These are phyloP conservation scores for Sparus aurata DNA, from an alignment of 2,797 vertebrate species.

Conservation along the genomic window DNA sequence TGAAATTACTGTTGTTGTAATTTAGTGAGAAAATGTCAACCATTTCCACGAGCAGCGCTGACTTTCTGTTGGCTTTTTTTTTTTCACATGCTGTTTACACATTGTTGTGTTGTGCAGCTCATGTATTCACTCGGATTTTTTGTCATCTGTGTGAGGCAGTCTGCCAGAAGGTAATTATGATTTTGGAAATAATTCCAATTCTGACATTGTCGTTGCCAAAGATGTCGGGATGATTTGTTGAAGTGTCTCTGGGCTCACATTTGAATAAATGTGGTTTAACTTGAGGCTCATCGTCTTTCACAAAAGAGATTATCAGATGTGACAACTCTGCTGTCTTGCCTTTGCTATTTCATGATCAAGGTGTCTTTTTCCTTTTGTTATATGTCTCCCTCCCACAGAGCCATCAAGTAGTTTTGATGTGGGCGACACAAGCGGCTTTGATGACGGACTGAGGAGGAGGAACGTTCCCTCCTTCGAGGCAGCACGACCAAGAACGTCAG, in stretches of 20 bases:
- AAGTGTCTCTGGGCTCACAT: not conserved
- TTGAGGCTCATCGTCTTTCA: slow-evolving; percentile 34
- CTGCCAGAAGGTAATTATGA: slow-evolving; percentile 52
- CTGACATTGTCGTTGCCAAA: slow-evolving; percentile 34
- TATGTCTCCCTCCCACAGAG: slow-evolving; percentile 40
- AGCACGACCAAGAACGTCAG: slow-evolving; percentile 74
- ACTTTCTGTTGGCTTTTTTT: slow-evolving; percentile 26
- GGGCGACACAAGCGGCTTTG: slow-evolving; percentile 53
- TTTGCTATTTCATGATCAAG: slow-evolving; percentile 3
- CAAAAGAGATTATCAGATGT: not conserved
- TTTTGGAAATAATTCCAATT: slow-evolving; percentile 30
- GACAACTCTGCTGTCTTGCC: slow-evolving; percentile 3
- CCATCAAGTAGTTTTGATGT: slow-evolving; percentile 50
- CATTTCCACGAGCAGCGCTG: slow-evolving; percentile 36
- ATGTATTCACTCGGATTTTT: slow-evolving; percentile 31
- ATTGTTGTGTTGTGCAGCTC: slow-evolving; percentile 23
- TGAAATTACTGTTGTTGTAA: slow-evolving; percentile 73
- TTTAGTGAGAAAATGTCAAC: slow-evolving; percentile 63
- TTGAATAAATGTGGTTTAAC: slow-evolving; percentile 51
- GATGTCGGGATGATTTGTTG: slow-evolving; percentile 53
- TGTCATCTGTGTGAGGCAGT: slow-evolving; percentile 34
- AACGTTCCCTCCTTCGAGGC: slow-evolving; percentile 66
- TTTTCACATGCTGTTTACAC: slow-evolving; percentile 49
- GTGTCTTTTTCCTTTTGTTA: not conserved
- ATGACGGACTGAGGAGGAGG: slow-evolving; percentile 80